Conservation (phyloP, 2,888 invertebrate genomes). For the Hirtodrosophila duncani region DNA sequence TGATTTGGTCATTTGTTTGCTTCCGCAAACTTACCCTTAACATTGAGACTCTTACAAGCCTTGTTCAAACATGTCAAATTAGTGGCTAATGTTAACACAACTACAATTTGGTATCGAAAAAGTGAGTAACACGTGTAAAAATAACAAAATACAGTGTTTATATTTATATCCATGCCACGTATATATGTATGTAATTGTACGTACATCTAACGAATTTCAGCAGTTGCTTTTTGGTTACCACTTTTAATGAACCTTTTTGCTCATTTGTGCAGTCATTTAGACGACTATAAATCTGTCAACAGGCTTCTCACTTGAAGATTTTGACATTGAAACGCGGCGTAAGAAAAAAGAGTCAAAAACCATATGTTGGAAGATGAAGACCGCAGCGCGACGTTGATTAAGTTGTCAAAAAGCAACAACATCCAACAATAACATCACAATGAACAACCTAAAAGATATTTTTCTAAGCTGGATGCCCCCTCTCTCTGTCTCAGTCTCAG, state of each 20-base stretch:
- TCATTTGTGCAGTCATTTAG: slow-evolving; percentile 36
- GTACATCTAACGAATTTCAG: neutral
- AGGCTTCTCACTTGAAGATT: slow-evolving; percentile 27
- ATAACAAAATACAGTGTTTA: no score
- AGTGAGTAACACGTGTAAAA: slow-evolving; percentile 30
- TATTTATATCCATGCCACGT: no score
- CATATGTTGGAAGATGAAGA: slow-evolving; percentile 48
- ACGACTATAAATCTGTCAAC: slow-evolving; percentile 46
- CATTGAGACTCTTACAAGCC: slow-evolving; percentile 36
- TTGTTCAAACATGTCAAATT: slow-evolving; percentile 31
- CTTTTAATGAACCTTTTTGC: slow-evolving; percentile 30
- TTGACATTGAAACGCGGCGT: slow-evolving; percentile 33
- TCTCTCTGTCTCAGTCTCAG: neutral
- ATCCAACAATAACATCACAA: slow-evolving; percentile 27
- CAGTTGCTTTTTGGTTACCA: slow-evolving; percentile 17
- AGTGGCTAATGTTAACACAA: slow-evolving; percentile 33
- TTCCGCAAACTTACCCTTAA: slow-evolving; percentile 28
- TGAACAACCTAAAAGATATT: slow-evolving; percentile 16
- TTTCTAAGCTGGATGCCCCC: no score
- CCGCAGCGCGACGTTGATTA: slow-evolving; percentile 51
- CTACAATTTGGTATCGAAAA: no score
- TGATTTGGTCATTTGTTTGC: slow-evolving; percentile 4
- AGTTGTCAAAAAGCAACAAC: slow-evolving; percentile 57
- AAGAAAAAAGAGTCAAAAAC: slow-evolving; percentile 21
- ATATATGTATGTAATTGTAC: no score